These are phyloP conservation scores for Parnassius mnemosyne DNA, from an alignment of 2,888 invertebrate genomes.

Conservation along the genomic window DNA sequence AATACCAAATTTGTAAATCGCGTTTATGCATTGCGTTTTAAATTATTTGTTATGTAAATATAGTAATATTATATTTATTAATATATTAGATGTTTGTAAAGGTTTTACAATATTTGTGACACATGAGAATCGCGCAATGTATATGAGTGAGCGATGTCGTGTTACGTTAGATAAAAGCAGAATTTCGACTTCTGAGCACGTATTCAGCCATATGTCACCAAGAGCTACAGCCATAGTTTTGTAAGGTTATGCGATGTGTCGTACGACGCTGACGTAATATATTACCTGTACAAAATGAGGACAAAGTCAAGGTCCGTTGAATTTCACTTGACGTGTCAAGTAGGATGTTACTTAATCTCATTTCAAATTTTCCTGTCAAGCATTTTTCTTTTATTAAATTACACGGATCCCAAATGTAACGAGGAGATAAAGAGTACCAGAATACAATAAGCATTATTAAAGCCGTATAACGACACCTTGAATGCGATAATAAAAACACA, in stretches of 20 bases:
- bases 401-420: neutral
- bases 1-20: neutral
- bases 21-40: neutral
- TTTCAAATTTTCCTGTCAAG: neutral
- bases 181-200: slow-evolving; percentile 50
- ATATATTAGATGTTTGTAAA: slow-evolving; percentile 16
- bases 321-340: slow-evolving; percentile 46
- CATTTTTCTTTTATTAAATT: neutral
- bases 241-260: slow-evolving; percentile 56
- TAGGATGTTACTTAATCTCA: slow-evolving; percentile 17
- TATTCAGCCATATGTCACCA: slow-evolving; percentile 41
- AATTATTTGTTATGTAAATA: slow-evolving; percentile 3
- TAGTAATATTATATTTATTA: neutral
- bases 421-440: slow-evolving; percentile 1
- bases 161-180: slow-evolving; percentile 26
- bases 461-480: slow-evolving; percentile 31
- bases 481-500: slow-evolving; percentile 36
- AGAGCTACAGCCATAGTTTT: slow-evolving; percentile 45
- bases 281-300: slow-evolving; percentile 45
- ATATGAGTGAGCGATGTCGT: slow-evolving; percentile 24
- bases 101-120: slow-evolving; percentile 12
- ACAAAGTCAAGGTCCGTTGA: slow-evolving; percentile 64
- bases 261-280: slow-evolving; percentile 51
- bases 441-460: slow-evolving; percentile 31
- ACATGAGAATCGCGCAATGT: slow-evolving; percentile 16